Evolutionary conservation across 2,888 invertebrate genomes (phyloP), one percentile per base, ranked within the genome.

Genomic region (Cataglyphis cursor): DNA sequence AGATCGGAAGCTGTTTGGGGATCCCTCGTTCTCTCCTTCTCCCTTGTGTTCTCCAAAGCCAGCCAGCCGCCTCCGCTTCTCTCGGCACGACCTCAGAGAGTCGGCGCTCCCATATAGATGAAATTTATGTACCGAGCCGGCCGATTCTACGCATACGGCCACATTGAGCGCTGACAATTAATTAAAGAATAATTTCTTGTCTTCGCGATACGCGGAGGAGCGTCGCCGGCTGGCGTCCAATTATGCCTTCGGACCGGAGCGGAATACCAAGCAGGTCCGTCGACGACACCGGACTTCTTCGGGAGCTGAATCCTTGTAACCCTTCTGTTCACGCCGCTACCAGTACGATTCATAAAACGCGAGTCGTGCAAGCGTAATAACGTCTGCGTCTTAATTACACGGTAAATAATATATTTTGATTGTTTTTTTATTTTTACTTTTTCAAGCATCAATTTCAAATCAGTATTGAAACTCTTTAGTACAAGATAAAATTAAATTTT

Each of bases 111-210:
- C 89, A 87, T 89, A 89, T 90, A 89, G 82, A 88, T 89, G 88
- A 89, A 90, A 90, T 90, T 90, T 90, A 90, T 90, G 89, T 90
- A 89, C 88, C 88, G 82, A 73, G 48, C 84, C 87, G 85, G 59
- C 81, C 83, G 85, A 90, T 89, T 85, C 90, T 89, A 89, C 90
- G 90, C 90, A 90, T 87, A 89, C 88, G 91, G 89, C 84, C 91
- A 90, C 91, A 91, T 90, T 88, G 89, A 90, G 90, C 91, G 89
- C 93, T 93, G 93, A 93, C 94, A 94, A 95, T 94, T 95, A 95
- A 95, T 95, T 95, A 95, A 94, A 94, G 94, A 94, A 94, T 94
- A 94, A 95, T 94, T 94, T 95, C 94, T 95, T 95, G 94, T 94
- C 94, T 92, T 92, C 83, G 92, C 93, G 92, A 93, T 93, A 93